phyloP scores from a whole-genome alignment of 2,888 invertebrate genomes.

The Sesamia inferens region DNA sequence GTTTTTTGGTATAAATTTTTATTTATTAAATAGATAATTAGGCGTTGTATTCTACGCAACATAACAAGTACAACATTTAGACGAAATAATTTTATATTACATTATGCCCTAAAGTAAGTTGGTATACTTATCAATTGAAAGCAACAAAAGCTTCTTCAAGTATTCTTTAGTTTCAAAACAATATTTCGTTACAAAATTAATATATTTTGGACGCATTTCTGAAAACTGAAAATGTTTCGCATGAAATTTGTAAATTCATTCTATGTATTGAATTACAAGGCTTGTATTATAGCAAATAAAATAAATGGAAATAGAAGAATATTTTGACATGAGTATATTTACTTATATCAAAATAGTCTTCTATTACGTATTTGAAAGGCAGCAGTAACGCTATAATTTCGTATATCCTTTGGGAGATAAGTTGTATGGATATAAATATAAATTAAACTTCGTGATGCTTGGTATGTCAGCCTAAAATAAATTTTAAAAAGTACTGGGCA shows the following conservation, averaged over 20 bases:
- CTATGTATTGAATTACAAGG: conserved; percentile 15
- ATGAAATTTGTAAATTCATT: conserved; percentile 16
- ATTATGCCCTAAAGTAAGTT: not conserved
- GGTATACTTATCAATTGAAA: not conserved
- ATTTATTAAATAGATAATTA: not conserved
- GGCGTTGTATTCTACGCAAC: not conserved
- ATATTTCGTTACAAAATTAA: conserved; percentile 19
- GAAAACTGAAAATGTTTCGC: conserved; percentile 16
- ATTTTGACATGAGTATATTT: conserved; percentile 27
- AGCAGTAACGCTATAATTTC: conserved; percentile 10
- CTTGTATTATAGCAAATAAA: not conserved
- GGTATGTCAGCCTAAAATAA: conserved; percentile 28
- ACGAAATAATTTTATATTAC: not conserved
- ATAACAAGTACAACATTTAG: not conserved
- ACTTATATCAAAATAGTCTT: too few species aligned
- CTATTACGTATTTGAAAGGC: conserved; percentile 39
- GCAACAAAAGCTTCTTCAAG: not conserved
- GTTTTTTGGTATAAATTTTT: not conserved
- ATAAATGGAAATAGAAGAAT: conserved; percentile 25
- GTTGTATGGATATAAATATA: conserved; percentile 17
- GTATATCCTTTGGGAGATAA: conserved; percentile 25
- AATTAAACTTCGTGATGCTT: conserved; percentile 22
- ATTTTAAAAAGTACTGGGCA: conserved; percentile 1
- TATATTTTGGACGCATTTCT: conserved; percentile 21
- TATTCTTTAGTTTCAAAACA: not conserved